These are phyloP conservation scores for Piscicola geometra DNA, from an alignment of 2,888 invertebrate species.

Conservation along the genomic window DNA sequence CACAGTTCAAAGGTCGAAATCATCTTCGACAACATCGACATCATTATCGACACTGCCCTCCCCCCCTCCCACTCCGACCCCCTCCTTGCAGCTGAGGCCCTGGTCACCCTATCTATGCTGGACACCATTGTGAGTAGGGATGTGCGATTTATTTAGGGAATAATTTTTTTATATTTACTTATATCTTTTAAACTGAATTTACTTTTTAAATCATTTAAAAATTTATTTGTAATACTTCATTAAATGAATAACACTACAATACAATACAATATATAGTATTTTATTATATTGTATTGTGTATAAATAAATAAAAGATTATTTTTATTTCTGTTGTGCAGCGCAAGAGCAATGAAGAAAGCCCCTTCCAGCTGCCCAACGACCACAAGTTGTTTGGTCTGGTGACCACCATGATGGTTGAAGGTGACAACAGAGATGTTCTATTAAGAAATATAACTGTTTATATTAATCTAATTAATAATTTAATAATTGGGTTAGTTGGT, in stretches of 20 bases:
- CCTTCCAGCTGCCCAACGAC: slow-evolving; percentile 58
- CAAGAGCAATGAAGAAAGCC: slow-evolving; percentile 43
- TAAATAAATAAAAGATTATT: too few species aligned
- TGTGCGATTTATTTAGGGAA: background rate
- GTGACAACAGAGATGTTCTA: too few species aligned
- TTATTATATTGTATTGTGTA: too few species aligned
- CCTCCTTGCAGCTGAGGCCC: slow-evolving; percentile 62
- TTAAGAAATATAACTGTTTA: too few species aligned
- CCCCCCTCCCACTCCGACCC: slow-evolving; percentile 59
- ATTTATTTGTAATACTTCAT: too few species aligned
- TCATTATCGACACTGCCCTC: slow-evolving; percentile 70
- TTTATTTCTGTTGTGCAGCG: too few species aligned
- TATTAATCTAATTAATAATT: background rate
- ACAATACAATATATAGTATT: too few species aligned
- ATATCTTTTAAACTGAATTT: too few species aligned
- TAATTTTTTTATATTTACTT: too few species aligned
- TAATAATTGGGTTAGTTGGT: background rate
- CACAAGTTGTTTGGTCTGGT: slow-evolving; percentile 62
- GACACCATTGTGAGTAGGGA: slow-evolving; percentile 47
- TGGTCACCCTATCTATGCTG: slow-evolving; percentile 61
- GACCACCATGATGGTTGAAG: slow-evolving; percentile 58
- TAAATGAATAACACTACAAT: too few species aligned
- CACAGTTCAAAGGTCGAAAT: slow-evolving; percentile 57
- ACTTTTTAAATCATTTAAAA: too few species aligned
- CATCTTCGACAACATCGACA: slow-evolving; percentile 64